A percentile compares a stretch with the other conserved stretches of the same genome.
Conservation (phyloP, 2,888 invertebrate species). For the Hoplodrina blanda region DNA sequence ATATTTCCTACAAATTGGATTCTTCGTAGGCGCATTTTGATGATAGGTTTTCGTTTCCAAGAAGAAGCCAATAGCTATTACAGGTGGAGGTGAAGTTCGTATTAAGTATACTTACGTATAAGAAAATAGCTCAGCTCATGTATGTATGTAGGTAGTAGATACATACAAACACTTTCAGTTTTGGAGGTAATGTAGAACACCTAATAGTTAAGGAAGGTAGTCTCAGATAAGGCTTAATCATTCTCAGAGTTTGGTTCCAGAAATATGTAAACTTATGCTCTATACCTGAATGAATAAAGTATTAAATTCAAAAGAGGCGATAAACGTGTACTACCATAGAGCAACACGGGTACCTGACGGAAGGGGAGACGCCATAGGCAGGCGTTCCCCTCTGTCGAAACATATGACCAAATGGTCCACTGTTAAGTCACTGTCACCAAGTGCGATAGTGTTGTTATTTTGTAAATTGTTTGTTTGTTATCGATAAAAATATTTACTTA, state of each 20-base stretch:
- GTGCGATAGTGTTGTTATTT: no score
- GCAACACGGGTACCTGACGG: no score
- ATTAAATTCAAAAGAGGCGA: neutral
- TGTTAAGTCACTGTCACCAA: no score
- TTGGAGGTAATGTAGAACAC: neutral
- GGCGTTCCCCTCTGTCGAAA: no score
- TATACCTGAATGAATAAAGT: neutral
- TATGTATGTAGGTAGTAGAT: neutral
- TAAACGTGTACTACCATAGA: no score
- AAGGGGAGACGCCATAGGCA: no score
- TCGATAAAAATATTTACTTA: no score
- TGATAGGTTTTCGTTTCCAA: conserved; percentile 13
- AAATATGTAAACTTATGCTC: neutral
- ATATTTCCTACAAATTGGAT: conserved; percentile 26
- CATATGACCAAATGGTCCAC: no score
- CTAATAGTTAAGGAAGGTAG: neutral
- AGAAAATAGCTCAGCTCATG: neutral
- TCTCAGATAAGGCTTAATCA: neutral
- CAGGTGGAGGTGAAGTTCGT: neutral
- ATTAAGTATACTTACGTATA: conserved; percentile 8
- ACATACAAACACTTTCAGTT: neutral
- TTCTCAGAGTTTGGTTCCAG: neutral
- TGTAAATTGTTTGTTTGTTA: no score
- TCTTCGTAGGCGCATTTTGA: neutral
- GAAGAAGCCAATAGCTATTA: neutral